These are phyloP conservation scores for Ephestia elutella DNA, from an alignment of 1,140 invertebrate genomes.

Conservation along the genomic window DNA sequence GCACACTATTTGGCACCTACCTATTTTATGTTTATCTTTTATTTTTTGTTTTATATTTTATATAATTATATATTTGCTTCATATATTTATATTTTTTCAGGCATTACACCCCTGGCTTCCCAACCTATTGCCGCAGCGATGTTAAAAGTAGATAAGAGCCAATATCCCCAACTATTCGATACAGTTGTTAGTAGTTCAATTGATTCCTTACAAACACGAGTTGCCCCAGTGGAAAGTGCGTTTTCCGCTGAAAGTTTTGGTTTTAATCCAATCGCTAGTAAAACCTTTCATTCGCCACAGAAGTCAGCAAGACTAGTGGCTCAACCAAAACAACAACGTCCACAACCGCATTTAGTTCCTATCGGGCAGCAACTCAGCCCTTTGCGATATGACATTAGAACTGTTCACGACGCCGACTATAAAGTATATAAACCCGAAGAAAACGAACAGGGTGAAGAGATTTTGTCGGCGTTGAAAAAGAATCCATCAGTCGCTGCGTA, in stretches of 20 bases:
- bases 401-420: conserved; percentile 66
- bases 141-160: conserved; percentile 64
- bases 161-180: conserved; percentile 66
- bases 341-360: conserved; percentile 32
- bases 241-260: conserved; percentile 66
- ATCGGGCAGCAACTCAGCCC: conserved; percentile 43
- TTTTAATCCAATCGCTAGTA: conserved; percentile 67
- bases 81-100: conserved; percentile 53
- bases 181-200: conserved; percentile 65
- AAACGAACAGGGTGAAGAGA: conserved; percentile 50
- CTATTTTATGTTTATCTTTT: background rate
- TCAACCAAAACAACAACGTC: conserved; percentile 35
- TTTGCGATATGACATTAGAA: conserved; percentile 65
- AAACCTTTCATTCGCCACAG: conserved; percentile 48
- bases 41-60: background rate
- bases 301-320: conserved; percentile 43
- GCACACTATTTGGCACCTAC: conserved; percentile 20
- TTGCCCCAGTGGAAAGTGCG: conserved; percentile 50
- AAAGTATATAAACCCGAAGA: conserved; percentile 65
- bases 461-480: conserved; percentile 58
- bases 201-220: conserved; percentile 58
- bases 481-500: conserved; percentile 61
- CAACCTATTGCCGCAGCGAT: conserved; percentile 55
- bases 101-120: conserved; percentile 62
- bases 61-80: conserved; percentile 3